These are phyloP conservation scores for Grallaria varia DNA, from an alignment of 2,113 vertebrate species.

Conservation along the genomic window DNA sequence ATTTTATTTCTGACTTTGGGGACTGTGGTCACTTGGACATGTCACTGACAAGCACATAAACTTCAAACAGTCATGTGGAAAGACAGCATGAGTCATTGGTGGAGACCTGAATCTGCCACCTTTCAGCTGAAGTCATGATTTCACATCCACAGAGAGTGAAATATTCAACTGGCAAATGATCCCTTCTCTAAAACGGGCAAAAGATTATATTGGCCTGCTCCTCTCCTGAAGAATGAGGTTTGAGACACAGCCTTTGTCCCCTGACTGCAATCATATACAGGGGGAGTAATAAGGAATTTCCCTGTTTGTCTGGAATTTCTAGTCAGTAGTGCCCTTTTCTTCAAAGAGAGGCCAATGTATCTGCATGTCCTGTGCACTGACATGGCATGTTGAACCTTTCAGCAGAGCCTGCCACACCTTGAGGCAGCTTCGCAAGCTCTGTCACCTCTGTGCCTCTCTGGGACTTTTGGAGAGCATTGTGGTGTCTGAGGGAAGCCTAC, in stretches of 20 bases:
- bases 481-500: neutral
- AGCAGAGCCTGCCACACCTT: neutral
- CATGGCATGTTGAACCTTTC: neutral
- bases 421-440: neutral
- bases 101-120: neutral
- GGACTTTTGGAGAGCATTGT: neutral
- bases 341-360: neutral
- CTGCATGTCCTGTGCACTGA: neutral
- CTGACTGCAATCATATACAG: neutral
- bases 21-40: neutral
- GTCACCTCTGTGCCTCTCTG: neutral
- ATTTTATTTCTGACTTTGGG: neutral
- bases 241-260: neutral
- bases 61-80: neutral
- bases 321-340: neutral
- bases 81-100: neutral
- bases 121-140: neutral
- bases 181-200: neutral
- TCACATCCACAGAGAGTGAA: neutral
- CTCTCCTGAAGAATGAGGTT: neutral
- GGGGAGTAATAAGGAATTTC: neutral
- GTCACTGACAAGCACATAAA: neutral
- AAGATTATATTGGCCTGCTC: neutral
- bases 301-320: neutral
- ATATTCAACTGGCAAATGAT: neutral